Evolutionary conservation across 2,113 vertebrate genomes (phyloP).

Genomic region (Burhinus bistriatus): DNA sequence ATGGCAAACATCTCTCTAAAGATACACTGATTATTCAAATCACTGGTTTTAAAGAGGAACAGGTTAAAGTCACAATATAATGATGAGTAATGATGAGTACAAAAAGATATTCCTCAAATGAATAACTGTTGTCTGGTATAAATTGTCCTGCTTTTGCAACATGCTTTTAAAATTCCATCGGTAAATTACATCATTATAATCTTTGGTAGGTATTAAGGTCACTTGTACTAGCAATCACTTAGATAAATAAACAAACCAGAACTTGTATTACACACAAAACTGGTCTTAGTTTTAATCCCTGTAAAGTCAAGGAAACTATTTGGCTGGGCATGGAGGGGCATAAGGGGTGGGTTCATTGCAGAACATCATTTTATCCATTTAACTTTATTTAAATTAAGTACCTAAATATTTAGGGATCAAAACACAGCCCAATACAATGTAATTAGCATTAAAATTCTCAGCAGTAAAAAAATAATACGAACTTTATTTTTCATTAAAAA

Average conservation of each 20-base stretch:
- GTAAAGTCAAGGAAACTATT: neutral
- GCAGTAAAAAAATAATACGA: neutral
- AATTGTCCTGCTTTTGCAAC: neutral
- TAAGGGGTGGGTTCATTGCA: neutral
- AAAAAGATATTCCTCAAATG: neutral
- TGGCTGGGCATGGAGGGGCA: neutral
- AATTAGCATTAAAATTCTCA: neutral
- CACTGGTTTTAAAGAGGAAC: neutral
- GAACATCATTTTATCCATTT: neutral
- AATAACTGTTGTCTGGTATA: neutral
- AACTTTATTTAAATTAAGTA: neutral
- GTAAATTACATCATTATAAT: neutral
- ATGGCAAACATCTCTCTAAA: neutral
- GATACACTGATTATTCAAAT: neutral
- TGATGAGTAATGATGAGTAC: neutral
- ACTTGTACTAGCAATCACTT: neutral
- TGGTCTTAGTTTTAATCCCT: neutral
- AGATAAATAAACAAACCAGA: neutral
- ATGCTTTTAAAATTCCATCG: neutral
- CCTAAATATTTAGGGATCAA: neutral
- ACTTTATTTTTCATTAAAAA: neutral
- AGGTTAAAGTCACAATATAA: neutral
- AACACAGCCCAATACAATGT: neutral
- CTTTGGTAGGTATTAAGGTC: neutral
- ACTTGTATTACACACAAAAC: neutral